Percentiles rank a stretch among this genome's conserved stretches.
phyloP scores from a whole-genome alignment of 2,797 vertebrate genomes.

The Anolis apletophallus region DNA sequence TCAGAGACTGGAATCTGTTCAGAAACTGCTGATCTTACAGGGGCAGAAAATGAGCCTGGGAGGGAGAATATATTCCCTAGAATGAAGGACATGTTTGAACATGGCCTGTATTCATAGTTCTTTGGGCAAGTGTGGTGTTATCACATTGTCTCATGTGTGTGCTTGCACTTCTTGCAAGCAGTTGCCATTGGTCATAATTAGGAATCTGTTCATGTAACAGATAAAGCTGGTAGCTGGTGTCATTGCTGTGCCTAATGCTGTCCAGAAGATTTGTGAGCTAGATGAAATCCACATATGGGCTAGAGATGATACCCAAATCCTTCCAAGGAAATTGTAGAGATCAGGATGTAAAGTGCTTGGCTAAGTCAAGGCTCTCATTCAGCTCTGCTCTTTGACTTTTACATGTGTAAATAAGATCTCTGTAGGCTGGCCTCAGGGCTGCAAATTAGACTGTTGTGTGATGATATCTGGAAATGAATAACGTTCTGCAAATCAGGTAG shows the following conservation, averaged over 20 bases:
- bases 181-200: background rate
- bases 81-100: background rate
- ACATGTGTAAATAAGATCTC: background rate
- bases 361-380: background rate
- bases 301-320: background rate
- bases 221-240: background rate
- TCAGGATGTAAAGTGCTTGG: background rate
- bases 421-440: background rate
- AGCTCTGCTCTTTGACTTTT: background rate
- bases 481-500: background rate
- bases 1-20: background rate
- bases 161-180: background rate
- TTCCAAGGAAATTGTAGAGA: background rate
- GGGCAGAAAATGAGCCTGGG: background rate
- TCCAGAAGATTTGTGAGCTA: background rate
- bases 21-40: background rate
- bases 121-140: background rate
- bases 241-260: background rate
- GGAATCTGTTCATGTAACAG: background rate
- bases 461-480: background rate
- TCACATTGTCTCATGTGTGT: background rate
- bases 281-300: background rate
- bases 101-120: background rate
- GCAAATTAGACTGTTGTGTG: background rate
- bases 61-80: background rate